phyloP scores from a whole-genome alignment of 1,140 invertebrate species.

The Drosophila virilis region DNA sequence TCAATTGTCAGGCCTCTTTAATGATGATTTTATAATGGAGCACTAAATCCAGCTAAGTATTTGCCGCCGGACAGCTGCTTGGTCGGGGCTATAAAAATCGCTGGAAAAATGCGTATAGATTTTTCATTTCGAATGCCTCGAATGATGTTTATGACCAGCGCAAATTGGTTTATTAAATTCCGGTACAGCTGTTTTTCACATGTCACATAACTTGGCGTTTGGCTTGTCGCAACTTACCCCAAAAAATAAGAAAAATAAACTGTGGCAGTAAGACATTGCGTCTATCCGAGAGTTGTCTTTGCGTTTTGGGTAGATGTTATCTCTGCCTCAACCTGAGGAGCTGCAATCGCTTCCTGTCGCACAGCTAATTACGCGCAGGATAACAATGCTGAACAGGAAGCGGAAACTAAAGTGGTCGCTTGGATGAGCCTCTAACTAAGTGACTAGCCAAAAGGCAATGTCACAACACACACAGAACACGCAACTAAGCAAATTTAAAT shows the following conservation, averaged over 20 bases:
- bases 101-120: conserved; percentile 24
- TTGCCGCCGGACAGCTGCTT: conserved; percentile 26
- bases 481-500: conserved; percentile 80
- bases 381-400: conserved; percentile 71
- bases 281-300: background rate
- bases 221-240: background rate
- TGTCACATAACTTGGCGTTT: conserved; percentile 61
- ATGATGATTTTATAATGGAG: conserved; percentile 71
- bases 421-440: conserved; percentile 59
- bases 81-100: conserved; percentile 17
- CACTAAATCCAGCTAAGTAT: conserved; percentile 27
- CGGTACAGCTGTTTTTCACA: conserved; percentile 53
- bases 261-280: conserved; percentile 24
- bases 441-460: conserved; percentile 44
- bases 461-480: conserved; percentile 53
- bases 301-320: conserved; percentile 15
- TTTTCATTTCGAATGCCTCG: conserved; percentile 10
- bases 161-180: conserved; percentile 54
- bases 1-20: conserved; percentile 65
- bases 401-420: conserved; percentile 71
- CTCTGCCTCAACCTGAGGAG: conserved; percentile 4
- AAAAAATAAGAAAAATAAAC: background rate
- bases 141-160: conserved; percentile 70
- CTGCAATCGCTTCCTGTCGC: conserved; percentile 60
- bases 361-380: conserved; percentile 71